A percentile compares a stretch with the other conserved stretches of the same genome.
These are phyloP conservation scores for Drosophila fulvimacula DNA, from an alignment of 2,888 invertebrate genomes.

Conservation along the genomic window DNA sequence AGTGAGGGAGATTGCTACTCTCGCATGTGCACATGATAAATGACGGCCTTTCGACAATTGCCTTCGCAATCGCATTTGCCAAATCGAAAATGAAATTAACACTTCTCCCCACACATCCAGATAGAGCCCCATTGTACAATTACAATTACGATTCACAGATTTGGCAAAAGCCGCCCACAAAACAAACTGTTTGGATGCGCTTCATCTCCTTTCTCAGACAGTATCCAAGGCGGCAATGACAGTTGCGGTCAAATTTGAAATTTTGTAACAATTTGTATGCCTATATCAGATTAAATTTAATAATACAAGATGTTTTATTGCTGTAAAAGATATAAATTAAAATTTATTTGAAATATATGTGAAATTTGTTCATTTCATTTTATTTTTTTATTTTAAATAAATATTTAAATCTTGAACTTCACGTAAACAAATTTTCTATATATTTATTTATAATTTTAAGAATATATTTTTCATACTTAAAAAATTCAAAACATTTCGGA, in stretches of 20 bases:
- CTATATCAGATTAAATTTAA: constrained; percentile 66
- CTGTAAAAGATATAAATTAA: not conserved
- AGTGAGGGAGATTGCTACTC: constrained; percentile 1
- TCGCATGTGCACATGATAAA: constrained; percentile 79
- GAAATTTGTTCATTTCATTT: not conserved
- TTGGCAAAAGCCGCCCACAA: constrained; percentile 35
- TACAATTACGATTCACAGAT: constrained; percentile 24
- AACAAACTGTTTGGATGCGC: constrained; percentile 37
- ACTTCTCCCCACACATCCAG: constrained; percentile 35
- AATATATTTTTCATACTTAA: no score
- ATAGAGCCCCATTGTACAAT: constrained; percentile 14
- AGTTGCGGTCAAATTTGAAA: constrained; percentile 70
- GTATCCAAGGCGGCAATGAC: constrained; percentile 38
- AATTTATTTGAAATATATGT: not conserved
- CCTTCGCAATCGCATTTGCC: constrained; percentile 73
- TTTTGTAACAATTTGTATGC: constrained; percentile 79
- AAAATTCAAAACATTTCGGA: no score
- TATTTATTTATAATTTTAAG: no score
- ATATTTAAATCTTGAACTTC: accelerated
- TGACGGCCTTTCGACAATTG: constrained; percentile 80
- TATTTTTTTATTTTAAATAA: not conserved
- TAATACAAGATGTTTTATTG: constrained; percentile 24
- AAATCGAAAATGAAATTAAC: constrained; percentile 82
- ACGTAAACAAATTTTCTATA: not conserved
- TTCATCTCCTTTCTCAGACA: constrained; percentile 34